These are phyloP conservation scores for Steinernema hermaphroditum DNA, from an alignment of 2,888 invertebrate species.

Conservation along the genomic window DNA sequence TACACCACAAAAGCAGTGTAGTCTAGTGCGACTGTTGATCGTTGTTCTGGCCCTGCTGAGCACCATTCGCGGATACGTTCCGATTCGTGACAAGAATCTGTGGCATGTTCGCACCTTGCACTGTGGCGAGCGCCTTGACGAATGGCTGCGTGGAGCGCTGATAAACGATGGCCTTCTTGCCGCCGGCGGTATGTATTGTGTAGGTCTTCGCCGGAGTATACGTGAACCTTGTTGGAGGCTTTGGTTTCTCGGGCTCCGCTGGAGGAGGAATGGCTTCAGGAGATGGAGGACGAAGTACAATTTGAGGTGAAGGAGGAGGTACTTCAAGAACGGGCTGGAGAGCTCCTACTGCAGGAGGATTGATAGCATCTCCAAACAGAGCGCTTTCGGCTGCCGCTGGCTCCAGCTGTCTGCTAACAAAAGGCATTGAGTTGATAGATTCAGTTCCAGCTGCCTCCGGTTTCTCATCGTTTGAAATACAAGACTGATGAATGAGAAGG, in stretches of 20 bases:
- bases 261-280: background rate
- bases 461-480: no score
- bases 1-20: no score
- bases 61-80: background rate
- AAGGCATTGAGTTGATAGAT: no score
- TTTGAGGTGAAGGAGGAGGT: background rate
- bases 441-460: no score
- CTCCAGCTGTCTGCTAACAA: no score
- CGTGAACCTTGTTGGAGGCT: background rate
- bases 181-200: background rate
- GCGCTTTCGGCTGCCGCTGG: no score
- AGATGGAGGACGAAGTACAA: background rate
- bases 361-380: no score
- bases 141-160: background rate
- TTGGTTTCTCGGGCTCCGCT: background rate
- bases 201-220: constrained; percentile 11
- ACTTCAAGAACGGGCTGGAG: background rate
- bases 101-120: background rate
- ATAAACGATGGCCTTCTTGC: constrained; percentile 17
- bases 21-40: no score
- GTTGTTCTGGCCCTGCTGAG: no score
- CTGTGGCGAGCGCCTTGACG: background rate
- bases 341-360: no score
- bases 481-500: no score
- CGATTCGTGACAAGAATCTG: background rate